These are phyloP conservation scores for Netelia virgata DNA, from an alignment of 2,888 invertebrate species.

Conservation along the genomic window DNA sequence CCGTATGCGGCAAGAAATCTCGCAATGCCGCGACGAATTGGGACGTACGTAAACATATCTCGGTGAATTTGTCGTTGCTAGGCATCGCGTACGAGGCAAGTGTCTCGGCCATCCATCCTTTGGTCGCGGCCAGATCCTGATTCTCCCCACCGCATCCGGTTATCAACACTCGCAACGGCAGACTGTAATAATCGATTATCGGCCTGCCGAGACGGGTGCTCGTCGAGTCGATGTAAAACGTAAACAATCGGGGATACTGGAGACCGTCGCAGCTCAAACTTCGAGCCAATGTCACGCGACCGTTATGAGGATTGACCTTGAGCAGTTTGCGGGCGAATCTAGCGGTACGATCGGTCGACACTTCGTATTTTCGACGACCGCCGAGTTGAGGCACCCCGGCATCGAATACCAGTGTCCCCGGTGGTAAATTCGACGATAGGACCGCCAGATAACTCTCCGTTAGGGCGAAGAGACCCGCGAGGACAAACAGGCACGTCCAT, in stretches of 20 bases:
- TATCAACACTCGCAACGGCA: conserved; percentile 91
- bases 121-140: conserved; percentile 89
- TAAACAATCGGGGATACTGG: conserved; percentile 93
- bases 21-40: conserved; percentile 93
- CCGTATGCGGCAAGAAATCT: conserved; percentile 91
- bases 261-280: conserved; percentile 92
- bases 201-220: conserved; percentile 89
- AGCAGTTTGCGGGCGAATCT: conserved; percentile 93
- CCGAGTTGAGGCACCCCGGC: conserved; percentile 93
- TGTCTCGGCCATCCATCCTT: conserved; percentile 94
- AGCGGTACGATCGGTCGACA: conserved; percentile 93
- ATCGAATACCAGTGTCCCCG: conserved; percentile 91
- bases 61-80: conserved; percentile 92
- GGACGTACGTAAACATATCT: conserved; percentile 92
- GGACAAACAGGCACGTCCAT: conserved; percentile 74
- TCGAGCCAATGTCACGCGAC: conserved; percentile 91
- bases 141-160: conserved; percentile 90
- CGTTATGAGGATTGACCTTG: conserved; percentile 90
- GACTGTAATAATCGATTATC: conserved; percentile 93
- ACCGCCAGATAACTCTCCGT: conserved; percentile 81
- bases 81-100: conserved; percentile 95
- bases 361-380: conserved; percentile 92
- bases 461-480: conserved; percentile 72
- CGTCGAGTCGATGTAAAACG: conserved; percentile 94
- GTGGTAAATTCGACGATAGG: conserved; percentile 84